phyloP scores from a whole-genome alignment of 2,888 invertebrate species.

The Rhaphigaster nebulosa region DNA sequence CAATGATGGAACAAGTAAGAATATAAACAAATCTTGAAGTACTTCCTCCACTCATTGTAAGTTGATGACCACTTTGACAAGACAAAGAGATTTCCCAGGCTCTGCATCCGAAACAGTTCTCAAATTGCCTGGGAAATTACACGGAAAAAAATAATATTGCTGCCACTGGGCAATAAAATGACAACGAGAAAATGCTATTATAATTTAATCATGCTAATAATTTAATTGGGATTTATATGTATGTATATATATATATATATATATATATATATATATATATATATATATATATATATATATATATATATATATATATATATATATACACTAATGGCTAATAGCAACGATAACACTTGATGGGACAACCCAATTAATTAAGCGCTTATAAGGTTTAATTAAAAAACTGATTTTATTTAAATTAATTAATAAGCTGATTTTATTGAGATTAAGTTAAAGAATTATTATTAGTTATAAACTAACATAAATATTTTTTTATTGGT shows the following conservation, averaged over 20 bases:
- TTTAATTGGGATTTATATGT: not conserved
- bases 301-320: not conserved
- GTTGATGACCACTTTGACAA: not conserved
- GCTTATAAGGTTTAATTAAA: not conserved
- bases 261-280: not conserved
- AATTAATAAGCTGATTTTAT: too few relatives aligned
- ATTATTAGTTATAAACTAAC: too few relatives aligned
- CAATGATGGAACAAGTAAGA: not conserved
- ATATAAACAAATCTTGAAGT: conserved; percentile 1
- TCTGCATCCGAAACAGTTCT: conserved; percentile 10
- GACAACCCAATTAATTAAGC: not conserved
- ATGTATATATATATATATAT: not conserved
- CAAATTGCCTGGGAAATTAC: conserved; percentile 36
- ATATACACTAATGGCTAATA: not conserved
- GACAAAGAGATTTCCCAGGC: conserved; percentile 23
- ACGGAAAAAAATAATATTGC: not conserved
- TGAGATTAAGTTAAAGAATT: not conserved
- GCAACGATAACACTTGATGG: not conserved
- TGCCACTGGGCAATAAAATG: not conserved
- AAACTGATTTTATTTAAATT: not conserved
- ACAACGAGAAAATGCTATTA: not conserved
- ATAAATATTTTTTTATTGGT: too few relatives aligned
- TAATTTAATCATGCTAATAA: not conserved
- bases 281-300: not conserved
- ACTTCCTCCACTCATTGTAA: conserved; percentile 9